Evolutionary conservation across 1,140 invertebrate genomes (phyloP).

Genomic region (Phenacoccus solenopsis): DNA sequence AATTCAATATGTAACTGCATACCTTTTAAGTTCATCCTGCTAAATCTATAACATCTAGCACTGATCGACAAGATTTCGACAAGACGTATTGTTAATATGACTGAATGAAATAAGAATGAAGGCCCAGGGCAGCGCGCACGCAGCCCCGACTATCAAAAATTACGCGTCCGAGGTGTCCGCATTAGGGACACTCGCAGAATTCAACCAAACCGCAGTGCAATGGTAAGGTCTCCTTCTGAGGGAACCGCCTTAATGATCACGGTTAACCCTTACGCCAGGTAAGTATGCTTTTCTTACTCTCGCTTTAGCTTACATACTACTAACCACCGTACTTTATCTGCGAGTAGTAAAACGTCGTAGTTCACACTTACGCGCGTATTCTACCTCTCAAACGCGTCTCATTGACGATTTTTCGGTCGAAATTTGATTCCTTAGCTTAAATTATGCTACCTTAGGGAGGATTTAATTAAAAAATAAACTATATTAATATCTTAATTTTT

Average conservation of each 20-base stretch:
- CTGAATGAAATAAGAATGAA: not conserved
- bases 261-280: constrained; percentile 50
- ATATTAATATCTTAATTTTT: too few species aligned
- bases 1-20: too few species aligned
- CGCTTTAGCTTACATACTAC: not conserved
- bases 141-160: constrained; percentile 43
- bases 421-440: too few species aligned
- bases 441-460: too few species aligned
- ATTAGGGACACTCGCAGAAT: constrained; percentile 57
- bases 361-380: too few species aligned
- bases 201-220: constrained; percentile 56
- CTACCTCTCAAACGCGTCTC: too few species aligned
- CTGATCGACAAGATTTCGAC: too few species aligned
- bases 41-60: too few species aligned
- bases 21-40: too few species aligned
- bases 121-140: constrained; percentile 4
- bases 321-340: not conserved
- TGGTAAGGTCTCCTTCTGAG: constrained; percentile 51
- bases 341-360: not conserved
- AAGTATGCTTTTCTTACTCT: constrained; percentile 36
- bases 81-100: too few species aligned
- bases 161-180: constrained; percentile 51
- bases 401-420: too few species aligned
- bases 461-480: too few species aligned
- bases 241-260: constrained; percentile 52